Conservation (phyloP, 2,113 vertebrate species). For the Cryptomyrus ogoouensis region DNA sequence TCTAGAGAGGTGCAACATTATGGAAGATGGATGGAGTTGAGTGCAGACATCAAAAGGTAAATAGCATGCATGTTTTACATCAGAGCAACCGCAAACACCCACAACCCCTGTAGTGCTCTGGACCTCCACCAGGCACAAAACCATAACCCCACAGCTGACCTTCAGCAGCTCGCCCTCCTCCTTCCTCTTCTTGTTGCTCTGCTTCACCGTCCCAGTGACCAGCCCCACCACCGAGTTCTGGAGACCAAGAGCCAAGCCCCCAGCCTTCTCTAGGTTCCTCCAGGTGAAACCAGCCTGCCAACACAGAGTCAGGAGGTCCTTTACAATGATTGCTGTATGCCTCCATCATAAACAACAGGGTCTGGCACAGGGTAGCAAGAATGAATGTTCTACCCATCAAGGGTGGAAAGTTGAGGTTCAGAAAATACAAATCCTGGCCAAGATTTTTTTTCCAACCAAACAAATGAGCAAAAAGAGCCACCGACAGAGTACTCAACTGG, state of each 20-base stretch:
- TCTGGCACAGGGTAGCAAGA: background rate
- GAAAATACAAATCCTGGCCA: background rate
- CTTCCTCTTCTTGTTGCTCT: slow-evolving; percentile 27
- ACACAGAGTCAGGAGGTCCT: background rate
- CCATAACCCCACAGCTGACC: background rate
- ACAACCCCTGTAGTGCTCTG: background rate
- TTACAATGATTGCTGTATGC: background rate
- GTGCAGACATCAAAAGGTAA: background rate
- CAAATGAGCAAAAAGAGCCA: too few species aligned
- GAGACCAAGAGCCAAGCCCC: slow-evolving; percentile 8
- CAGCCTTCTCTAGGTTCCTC: background rate
- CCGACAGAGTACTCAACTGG: too few species aligned
- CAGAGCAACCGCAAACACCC: background rate
- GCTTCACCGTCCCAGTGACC: slow-evolving; percentile 29
- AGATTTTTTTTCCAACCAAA: background rate
- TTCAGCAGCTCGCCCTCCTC: slow-evolving; percentile 7
- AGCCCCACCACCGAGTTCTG: background rate
- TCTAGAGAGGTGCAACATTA: background rate
- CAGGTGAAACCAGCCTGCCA: slow-evolving; percentile 45
- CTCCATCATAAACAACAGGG: background rate
- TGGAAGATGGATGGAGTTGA: background rate
- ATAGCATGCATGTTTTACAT: background rate
- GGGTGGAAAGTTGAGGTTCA: background rate
- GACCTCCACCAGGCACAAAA: background rate
- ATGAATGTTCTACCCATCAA: background rate